A percentile compares a stretch with the other conserved stretches of the same genome.
Conservation (phyloP, 2,113 vertebrate genomes). For the Corythaeola cristata region DNA sequence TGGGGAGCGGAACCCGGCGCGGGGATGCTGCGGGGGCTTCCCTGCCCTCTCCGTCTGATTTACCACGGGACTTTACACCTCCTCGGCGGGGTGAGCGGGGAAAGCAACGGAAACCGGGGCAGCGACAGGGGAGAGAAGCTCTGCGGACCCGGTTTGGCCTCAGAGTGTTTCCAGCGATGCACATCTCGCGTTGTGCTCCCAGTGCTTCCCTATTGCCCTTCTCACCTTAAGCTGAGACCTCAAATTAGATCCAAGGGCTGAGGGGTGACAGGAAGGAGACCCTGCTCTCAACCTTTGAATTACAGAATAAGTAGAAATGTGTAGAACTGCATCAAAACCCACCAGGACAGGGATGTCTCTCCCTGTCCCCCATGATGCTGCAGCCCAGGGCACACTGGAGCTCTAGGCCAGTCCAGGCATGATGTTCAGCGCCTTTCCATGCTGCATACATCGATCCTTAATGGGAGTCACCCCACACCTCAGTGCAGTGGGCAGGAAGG, state of each 20-base stretch:
- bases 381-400: background rate
- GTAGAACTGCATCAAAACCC: background rate
- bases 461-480: background rate
- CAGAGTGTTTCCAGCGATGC: accelerated
- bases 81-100: accelerated
- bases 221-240: background rate
- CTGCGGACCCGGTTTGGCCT: background rate
- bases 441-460: background rate
- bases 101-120: background rate
- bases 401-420: accelerated
- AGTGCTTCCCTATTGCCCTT: background rate
- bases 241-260: background rate
- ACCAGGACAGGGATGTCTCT: background rate
- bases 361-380: accelerated
- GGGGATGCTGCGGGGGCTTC: accelerated
- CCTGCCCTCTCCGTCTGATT: accelerated
- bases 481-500: background rate
- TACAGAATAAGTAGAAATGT: background rate
- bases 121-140: background rate
- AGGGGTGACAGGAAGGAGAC: background rate
- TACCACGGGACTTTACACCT: background rate
- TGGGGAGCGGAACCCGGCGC: accelerated
- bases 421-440: background rate
- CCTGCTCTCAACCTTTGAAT: background rate
- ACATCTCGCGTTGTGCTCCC: background rate